These are phyloP conservation scores for Polydrusus pterygomalis DNA, from an alignment of 2,888 invertebrate species.

Conservation along the genomic window DNA sequence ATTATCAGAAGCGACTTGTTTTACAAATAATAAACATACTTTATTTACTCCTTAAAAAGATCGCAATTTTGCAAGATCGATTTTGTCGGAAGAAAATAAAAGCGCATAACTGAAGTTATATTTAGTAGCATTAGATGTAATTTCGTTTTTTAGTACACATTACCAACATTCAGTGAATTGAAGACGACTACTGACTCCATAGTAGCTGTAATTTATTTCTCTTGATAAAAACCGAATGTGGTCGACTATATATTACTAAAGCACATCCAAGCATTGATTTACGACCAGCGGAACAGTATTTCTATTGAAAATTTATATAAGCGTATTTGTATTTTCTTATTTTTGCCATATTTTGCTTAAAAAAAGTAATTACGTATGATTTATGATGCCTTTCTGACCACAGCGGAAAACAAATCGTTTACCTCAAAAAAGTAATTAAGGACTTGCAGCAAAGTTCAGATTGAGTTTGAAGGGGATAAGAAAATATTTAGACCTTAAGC, in stretches of 20 bases:
- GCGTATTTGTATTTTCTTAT: constrained; percentile 24
- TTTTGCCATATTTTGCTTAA: constrained; percentile 13
- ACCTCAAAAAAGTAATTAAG: constrained; percentile 9
- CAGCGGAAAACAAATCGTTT: constrained; percentile 3
- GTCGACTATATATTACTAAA: constrained; percentile 43
- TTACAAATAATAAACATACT: too few species aligned
- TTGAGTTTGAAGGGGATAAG: neutral
- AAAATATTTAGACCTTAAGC: neutral
- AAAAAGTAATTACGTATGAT: constrained; percentile 9
- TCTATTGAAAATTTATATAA: constrained; percentile 35
- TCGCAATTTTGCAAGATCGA: neutral
- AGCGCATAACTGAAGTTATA: constrained; percentile 34
- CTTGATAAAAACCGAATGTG: constrained; percentile 45
- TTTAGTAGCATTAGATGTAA: constrained; percentile 37
- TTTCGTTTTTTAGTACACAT: constrained; percentile 25
- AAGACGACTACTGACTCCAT: constrained; percentile 41
- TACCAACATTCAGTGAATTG: constrained; percentile 40
- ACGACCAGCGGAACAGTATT: constrained; percentile 37
- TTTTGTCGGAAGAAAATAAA: neutral
- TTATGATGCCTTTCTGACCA: constrained; percentile 4
- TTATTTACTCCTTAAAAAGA: too few species aligned
- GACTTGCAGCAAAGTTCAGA: neutral
- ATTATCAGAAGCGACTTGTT: too few species aligned
- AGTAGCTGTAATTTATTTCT: constrained; percentile 39
- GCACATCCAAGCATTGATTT: constrained; percentile 45